These are phyloP conservation scores for Isoperla grammatica DNA, from an alignment of 2,888 invertebrate species.

Conservation along the genomic window DNA sequence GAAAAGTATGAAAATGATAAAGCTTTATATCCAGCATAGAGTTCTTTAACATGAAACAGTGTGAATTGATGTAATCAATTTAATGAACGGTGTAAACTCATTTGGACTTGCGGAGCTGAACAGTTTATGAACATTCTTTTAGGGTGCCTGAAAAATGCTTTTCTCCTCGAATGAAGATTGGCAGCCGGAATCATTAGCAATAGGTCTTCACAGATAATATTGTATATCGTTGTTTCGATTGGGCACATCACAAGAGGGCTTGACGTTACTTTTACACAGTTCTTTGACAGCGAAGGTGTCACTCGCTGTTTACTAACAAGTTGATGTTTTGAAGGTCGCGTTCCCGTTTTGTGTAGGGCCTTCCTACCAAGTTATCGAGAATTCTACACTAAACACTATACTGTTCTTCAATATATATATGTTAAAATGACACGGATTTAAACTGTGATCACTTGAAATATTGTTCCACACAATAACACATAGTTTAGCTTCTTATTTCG, in stretches of 20 bases:
- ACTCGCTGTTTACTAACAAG: slow-evolving; percentile 24
- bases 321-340: slow-evolving; percentile 15
- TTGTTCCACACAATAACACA: too few species aligned
- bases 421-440: too few species aligned
- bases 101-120: slow-evolving; percentile 6
- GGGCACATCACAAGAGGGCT: slow-evolving; percentile 35
- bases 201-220: slow-evolving; percentile 37
- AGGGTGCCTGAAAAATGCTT: slow-evolving; percentile 84
- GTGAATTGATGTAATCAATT: neutral
- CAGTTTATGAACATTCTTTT: slow-evolving; percentile 80
- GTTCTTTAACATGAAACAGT: neutral
- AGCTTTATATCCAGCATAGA: neutral
- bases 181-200: slow-evolving; percentile 35
- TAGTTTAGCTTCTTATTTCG: too few species aligned
- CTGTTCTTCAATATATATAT: too few species aligned
- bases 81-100: slow-evolving; percentile 10
- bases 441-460: too few species aligned
- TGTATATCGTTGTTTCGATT: slow-evolving; percentile 30
- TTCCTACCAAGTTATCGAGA: too few species aligned
- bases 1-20: neutral
- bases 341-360: slow-evolving; percentile 13
- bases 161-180: slow-evolving; percentile 68
- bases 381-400: too few species aligned
- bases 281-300: slow-evolving; percentile 15
- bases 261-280: too few species aligned